These are phyloP conservation scores for Drosophila sp. DNA, from an alignment of 1,140 invertebrate species.

Conservation along the genomic window DNA sequence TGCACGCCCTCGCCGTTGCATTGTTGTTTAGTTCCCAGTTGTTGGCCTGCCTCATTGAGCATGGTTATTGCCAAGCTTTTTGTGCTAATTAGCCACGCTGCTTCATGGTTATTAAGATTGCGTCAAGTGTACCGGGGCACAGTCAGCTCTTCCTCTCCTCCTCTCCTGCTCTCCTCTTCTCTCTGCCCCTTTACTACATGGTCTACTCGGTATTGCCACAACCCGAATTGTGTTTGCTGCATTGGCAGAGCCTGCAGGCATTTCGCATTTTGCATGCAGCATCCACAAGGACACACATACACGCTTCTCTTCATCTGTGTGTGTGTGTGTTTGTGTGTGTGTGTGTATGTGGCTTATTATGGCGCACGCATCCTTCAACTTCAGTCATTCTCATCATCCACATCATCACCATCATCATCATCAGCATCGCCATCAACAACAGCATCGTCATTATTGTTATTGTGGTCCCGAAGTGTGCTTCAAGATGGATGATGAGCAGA, in stretches of 20 bases:
- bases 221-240: slow-evolving; percentile 46
- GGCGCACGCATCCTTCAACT: slow-evolving; percentile 80
- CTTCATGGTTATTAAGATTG: slow-evolving; percentile 84
- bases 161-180: not conserved
- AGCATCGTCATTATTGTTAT: slow-evolving; percentile 17
- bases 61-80: slow-evolving; percentile 84
- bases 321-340: slow-evolving; percentile 19
- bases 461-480: slow-evolving; percentile 62
- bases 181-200: not conserved
- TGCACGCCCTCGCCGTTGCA: slow-evolving; percentile 68
- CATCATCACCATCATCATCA: slow-evolving; percentile 18
- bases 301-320: slow-evolving; percentile 3
- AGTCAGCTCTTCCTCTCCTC: slow-evolving; percentile 26
- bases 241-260: slow-evolving; percentile 56
- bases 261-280: slow-evolving; percentile 69
- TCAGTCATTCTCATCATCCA: slow-evolving; percentile 52
- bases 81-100: slow-evolving; percentile 84
- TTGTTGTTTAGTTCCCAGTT: slow-evolving; percentile 50
- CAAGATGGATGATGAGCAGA: slow-evolving; percentile 38
- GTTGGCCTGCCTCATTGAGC: slow-evolving; percentile 77
- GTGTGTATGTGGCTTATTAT: slow-evolving; percentile 63
- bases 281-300: slow-evolving; percentile 68
- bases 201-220: not conserved
- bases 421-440: not conserved
- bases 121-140: slow-evolving; percentile 76